Evolutionary conservation across 2,797 vertebrate genomes (phyloP), one percentile per base, ranked within the genome.

Genomic region (Stomatorhinus walkeri): DNA sequence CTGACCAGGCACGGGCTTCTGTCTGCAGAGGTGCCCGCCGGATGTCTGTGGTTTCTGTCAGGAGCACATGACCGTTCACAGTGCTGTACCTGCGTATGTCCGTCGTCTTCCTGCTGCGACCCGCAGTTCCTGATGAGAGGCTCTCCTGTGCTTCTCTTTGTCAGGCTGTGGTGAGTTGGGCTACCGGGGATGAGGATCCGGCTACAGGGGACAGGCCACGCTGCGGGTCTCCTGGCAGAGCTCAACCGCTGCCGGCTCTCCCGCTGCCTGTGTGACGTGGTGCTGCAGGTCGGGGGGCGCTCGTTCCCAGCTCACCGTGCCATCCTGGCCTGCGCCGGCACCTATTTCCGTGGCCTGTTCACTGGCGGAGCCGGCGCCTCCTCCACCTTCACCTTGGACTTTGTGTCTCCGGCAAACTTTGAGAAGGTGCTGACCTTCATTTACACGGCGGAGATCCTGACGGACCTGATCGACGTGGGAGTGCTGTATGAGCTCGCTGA

Each of bases 361-460:
- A 89, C 92, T 10, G 91, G 91, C 24, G 72, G 85, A 52, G 43
- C 90, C 16, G 92, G 96, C 0, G 91, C 95, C 0, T 93, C 95
- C 2, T 72, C 96, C 2, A 96, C 96, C 89, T 96, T 98, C 14
- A 96, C 97, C 10, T 93, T 99, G 93, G 98, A 99, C 91, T 98
- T 99, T 87, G 97, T 99, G 90, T 98, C 98, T 0, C 96, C 98
- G 0, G 94, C 96, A 91, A 98, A 98, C 95, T 97, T 99, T 0
- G 98, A 99, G 93, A 98, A 98, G 94, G 97, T 99, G 91, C 94
- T 99, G 92, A 98, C 96, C 49, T 99, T 99, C 0, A 95, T 99
- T 46, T 99, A 99, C 92, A 99, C 98, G 0, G 98, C 98, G 0
- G 98, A 99, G 94, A 96, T 99, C 87, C 94, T 97, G 93, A 98